These are phyloP conservation scores for Apocrypta bakeri DNA, from an alignment of 1,140 invertebrate species.

Conservation along the genomic window DNA sequence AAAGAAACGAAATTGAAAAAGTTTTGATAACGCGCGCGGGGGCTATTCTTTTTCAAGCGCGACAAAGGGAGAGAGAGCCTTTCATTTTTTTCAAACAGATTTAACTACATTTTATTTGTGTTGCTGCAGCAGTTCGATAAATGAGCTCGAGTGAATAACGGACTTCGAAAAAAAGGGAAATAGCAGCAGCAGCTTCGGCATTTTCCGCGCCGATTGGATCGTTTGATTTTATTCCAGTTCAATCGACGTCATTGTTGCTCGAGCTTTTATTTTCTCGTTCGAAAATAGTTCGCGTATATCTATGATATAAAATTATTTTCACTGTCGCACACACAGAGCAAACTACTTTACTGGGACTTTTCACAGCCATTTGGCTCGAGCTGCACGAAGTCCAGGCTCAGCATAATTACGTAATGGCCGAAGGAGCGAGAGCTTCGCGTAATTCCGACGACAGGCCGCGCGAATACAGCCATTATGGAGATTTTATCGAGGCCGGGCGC, in stretches of 20 bases:
- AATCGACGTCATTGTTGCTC: neutral
- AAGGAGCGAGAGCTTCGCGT: constrained; percentile 41
- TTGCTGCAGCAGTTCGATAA: neutral
- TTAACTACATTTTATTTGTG: neutral
- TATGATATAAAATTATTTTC: neutral
- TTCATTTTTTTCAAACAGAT: constrained; percentile 17
- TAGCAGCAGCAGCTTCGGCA: neutral
- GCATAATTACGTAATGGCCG: constrained; percentile 66
- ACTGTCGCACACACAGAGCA: neutral
- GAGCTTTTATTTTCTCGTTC: neutral
- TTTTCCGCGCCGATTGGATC: neutral
- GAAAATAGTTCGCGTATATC: too few species aligned
- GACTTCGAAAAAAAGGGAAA: neutral
- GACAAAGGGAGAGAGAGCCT: neutral
- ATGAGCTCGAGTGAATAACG: neutral
- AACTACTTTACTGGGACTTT: constrained; percentile 23
- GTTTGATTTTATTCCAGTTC: neutral
- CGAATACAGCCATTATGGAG: constrained; percentile 68
- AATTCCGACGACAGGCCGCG: constrained; percentile 56
- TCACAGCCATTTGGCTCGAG: constrained; percentile 60
- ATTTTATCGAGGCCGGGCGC: constrained; percentile 65
- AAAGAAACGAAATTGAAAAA: constrained; percentile 40
- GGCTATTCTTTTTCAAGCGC: neutral
- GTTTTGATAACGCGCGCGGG: constrained; percentile 1
- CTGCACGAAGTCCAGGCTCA: constrained; percentile 52